These are phyloP conservation scores for Menura novaehollandiae DNA, from an alignment of 2,113 vertebrate species.

Conservation along the genomic window DNA sequence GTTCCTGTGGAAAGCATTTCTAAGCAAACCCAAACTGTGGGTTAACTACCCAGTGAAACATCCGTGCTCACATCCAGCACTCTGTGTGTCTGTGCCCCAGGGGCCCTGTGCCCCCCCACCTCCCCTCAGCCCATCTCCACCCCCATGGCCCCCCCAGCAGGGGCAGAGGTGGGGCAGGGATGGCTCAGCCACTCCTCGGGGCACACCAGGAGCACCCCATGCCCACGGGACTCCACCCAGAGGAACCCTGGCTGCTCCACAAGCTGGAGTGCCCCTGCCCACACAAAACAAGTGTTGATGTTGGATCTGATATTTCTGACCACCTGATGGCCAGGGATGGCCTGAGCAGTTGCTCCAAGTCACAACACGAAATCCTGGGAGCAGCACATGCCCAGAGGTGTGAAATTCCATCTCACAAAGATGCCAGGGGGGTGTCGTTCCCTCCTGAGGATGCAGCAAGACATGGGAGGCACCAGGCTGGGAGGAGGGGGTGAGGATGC, in stretches of 20 bases:
- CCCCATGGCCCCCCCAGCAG: no score
- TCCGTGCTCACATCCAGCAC: fast-evolving
- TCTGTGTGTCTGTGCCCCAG: no score
- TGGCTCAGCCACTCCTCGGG: no score
- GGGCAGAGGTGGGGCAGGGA: no score
- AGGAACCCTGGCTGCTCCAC: not conserved
- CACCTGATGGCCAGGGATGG: not conserved
- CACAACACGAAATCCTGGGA: not conserved
- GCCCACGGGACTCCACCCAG: no score
- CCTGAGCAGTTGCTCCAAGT: not conserved
- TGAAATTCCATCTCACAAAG: not conserved
- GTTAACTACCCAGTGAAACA: no score
- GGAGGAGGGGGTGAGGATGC: not conserved
- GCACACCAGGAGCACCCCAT: not conserved
- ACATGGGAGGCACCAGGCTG: not conserved
- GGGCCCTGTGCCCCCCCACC: no score
- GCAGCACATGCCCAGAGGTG: not conserved
- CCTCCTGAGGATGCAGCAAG: not conserved
- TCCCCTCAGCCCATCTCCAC: no score
- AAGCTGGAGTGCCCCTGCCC: no score
- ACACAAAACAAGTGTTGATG: not conserved
- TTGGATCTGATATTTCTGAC: not conserved
- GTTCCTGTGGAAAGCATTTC: not conserved
- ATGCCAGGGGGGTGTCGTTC: not conserved
- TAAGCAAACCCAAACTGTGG: not conserved